Percentiles rank a stretch among this genome's conserved stretches.
Evolutionary conservation across 2,888 invertebrate genomes (phyloP).

Genomic region (Agrochola circellaris): DNA sequence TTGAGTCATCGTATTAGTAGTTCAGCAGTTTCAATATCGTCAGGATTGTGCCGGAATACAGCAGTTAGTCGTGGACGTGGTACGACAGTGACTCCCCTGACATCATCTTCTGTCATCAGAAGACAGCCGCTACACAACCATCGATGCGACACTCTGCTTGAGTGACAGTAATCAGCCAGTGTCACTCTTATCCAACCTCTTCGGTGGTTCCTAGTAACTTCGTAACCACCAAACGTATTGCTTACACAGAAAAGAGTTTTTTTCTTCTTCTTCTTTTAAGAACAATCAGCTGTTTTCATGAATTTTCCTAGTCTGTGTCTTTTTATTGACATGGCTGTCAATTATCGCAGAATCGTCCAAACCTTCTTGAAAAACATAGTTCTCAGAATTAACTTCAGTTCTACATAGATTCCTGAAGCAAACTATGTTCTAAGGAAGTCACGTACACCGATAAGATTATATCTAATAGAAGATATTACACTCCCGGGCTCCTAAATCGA

Average conservation of each 20-base stretch:
- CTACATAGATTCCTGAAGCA: neutral
- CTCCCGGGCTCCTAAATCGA: too few relatives aligned
- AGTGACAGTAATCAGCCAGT: neutral
- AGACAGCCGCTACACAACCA: neutral
- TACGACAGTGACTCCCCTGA: neutral
- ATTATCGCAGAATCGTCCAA: neutral
- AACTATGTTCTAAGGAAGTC: slow-evolving; percentile 3
- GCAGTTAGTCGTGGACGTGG: neutral
- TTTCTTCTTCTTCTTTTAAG: neutral
- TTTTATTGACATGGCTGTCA: neutral
- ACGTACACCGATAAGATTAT: slow-evolving; percentile 43
- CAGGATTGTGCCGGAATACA: neutral
- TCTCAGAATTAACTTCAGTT: neutral
- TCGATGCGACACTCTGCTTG: neutral
- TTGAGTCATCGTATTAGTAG: neutral
- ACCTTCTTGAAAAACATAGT: neutral
- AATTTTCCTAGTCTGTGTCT: neutral
- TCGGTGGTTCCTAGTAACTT: neutral
- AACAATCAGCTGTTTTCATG: neutral
- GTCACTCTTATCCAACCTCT: neutral
- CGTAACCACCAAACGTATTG: neutral
- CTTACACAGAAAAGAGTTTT: neutral
- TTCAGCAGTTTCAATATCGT: neutral
- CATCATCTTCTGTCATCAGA: neutral
- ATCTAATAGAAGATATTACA: slow-evolving; percentile 37